Evolutionary conservation across 1,140 invertebrate species (phyloP), one percentile per base, ranked within the genome.

Genomic region (Octopus sinensis): DNA sequence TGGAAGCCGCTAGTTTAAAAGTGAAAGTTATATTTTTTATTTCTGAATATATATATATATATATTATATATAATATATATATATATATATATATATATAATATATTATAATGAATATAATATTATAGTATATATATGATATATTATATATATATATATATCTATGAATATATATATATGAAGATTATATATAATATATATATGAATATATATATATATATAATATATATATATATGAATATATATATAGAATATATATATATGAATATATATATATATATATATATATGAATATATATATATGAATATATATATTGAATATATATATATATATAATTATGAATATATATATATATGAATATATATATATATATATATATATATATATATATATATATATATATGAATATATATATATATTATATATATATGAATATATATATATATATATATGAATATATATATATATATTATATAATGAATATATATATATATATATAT

Each of bases 401-500:
- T 17, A 62, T 62, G 17, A 6, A 62, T 17, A 62, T 17, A 62
- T 17, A 62, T 17, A 62, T 17, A 62, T 62, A 62, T 62, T 62
- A 62, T 62, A 62, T 62, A 62, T 62, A 62, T 62, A 62, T 62
- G 6, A 62, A 7, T 7, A 62, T 17, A 62, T 17, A 62, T 62
- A 62, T 17, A 62, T 17, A 62, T 17, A 62, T 17, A 62, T 17
- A 62, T 17, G 17, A 7, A 62, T 62, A 62, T 62, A 62, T 62
- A 62, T 62, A 62, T 62, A 62, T 62, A 7, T 7, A 7, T 7
- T 17, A 62, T 62, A 7, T 7, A 17, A 79, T 82, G 56, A 62
- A 68, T 80, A 54, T 54, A 82, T 80, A 68, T 80, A 73, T 80
- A 78, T 62, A 82, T 76, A 62, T 76, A 53, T 23, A n/a, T 54